Evolutionary conservation across 2,113 vertebrate genomes (phyloP), one percentile per base, ranked within the genome.

Genomic region (Felis chaus): DNA sequence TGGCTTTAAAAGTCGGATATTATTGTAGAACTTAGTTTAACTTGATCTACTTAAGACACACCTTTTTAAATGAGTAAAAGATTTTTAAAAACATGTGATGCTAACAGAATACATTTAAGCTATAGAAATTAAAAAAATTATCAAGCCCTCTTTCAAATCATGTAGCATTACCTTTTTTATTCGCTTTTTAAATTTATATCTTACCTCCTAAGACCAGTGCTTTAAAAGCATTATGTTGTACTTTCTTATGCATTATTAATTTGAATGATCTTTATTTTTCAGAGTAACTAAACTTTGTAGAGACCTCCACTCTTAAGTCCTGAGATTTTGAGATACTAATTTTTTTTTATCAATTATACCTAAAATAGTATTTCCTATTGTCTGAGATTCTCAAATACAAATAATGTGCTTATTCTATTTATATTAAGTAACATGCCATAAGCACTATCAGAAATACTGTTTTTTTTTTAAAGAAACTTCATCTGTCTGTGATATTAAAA

Each of bases 191-290:
- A 9, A 85, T 89, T 88, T 95, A 13, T 50, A 61, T 39, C 27
- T 97, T 85, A 76, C 45, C 6, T 66, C 23, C 21, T 80, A 91
- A 41, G 66, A 79, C 31, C 23, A 95, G 89, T 29, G 23, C 90
- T 93, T 98, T 92, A 53, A 96, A 95, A 8, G 27, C 4, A 45
- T 73, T 94, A 96, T 89, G 19, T 90, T 92, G 5, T 87, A 41
- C 18, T 33, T 21, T 41, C 94, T 86, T 45, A 33, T 69, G 21
- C 14, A 88, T 80, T 97, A 13, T 48, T 95, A 27, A 91, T 68
- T 39, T 92, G 65, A 95, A 78, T 57, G 3, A 1, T n/a, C 68
- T 83, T 94, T 84, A 68, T n/a, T 95, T 97, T 95, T 90, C 23
- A 80, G 23, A 96, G 16, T 69, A 95, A 55, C 16, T 87, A 48